phyloP scores from a whole-genome alignment of 2,888 invertebrate genomes.

The Drosophila nr. medialis region DNA sequence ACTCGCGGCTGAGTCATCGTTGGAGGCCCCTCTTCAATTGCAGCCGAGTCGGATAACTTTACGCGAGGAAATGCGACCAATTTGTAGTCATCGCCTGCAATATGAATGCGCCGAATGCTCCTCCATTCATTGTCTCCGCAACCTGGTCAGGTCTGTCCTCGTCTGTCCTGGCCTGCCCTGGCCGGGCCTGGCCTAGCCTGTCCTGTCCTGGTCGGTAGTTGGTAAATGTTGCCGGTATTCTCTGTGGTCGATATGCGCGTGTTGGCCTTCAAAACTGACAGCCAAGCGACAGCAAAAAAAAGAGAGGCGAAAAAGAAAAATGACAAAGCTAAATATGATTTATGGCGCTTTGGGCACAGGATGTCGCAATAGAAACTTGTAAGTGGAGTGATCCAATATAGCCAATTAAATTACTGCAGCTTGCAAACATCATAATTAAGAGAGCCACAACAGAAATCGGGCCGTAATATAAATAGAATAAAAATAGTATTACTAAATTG shows the following conservation, averaged over 20 bases:
- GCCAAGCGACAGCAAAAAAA: slow-evolving; percentile 47
- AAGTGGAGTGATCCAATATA: slow-evolving; percentile 25
- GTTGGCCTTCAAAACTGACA: slow-evolving; percentile 74
- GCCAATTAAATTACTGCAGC: slow-evolving; percentile 62
- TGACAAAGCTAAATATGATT: slow-evolving; percentile 66
- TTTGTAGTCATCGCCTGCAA: slow-evolving; percentile 65
- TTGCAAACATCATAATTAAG: neutral
- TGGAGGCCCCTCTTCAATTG: slow-evolving; percentile 13
- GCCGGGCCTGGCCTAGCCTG: neutral
- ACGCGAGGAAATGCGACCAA: slow-evolving; percentile 66
- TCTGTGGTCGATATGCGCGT: slow-evolving; percentile 58
- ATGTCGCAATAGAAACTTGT: slow-evolving; percentile 36
- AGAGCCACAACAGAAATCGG: neutral
- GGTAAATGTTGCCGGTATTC: slow-evolving; percentile 32
- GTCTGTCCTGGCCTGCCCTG: neutral
- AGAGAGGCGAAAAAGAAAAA: slow-evolving; percentile 20
- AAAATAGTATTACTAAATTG: neutral
- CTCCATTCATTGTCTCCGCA: slow-evolving; percentile 17
- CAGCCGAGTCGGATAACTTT: slow-evolving; percentile 40
- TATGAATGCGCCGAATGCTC: slow-evolving; percentile 28
- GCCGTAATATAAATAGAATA: neutral
- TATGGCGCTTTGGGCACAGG: slow-evolving; percentile 48
- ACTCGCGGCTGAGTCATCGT: slow-evolving; percentile 47
- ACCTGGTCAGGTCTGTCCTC: neutral
- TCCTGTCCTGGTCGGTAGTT: neutral